Base-by-base conservation (phyloP, 2,888 invertebrate genomes). In the Melanostoma scalare region DNA sequence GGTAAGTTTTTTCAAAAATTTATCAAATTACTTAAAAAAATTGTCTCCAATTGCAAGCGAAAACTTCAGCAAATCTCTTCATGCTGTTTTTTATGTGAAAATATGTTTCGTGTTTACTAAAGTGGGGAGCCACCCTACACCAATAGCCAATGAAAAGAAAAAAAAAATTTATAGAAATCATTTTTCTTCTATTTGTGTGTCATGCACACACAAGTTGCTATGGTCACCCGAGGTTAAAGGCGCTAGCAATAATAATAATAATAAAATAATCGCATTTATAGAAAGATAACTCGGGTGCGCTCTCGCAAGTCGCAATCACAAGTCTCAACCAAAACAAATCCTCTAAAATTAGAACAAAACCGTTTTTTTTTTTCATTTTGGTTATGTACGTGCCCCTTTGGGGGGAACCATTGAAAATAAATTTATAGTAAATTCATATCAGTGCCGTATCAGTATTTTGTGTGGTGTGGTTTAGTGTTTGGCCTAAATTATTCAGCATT, bases 201-300 rank as follows among this genome's bases (percentile, higher is more conserved):
- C 80, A 85, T 63, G 63, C 75, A 76, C 72, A 85, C 75, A 85
- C 80, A 85, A 85, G 85, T 85, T 85, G 85, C 85, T 85, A 85
- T 85, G 85, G 85, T 63, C 85, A 85, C 85, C 74, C 78, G 58
- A 30, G 53, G 56, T 67, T 55, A 53, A 35, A 38, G 55, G 53
- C 84, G 73, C 79, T 52, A 84, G 69, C 75, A 84, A 84, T 84
- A 84, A 79, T 79, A 84, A 81, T 72, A 76, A 84, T 74, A 79
- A 84, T 78, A 84, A 82, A 69, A 79, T 84, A 79, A 79, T 78
- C 74, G 75, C 79, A 52, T 60, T 50, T 65, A 63, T 63, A 71
- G 46, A 61, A 63, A 74, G 74, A 78, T 78, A 77, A 61, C 50
- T 65, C 56, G 67, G 46, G 60, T 63, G 50, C 56, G 68, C 48